Evolutionary conservation across 2,888 invertebrate genomes (phyloP).

Genomic region (Perizoma flavofasciatum): DNA sequence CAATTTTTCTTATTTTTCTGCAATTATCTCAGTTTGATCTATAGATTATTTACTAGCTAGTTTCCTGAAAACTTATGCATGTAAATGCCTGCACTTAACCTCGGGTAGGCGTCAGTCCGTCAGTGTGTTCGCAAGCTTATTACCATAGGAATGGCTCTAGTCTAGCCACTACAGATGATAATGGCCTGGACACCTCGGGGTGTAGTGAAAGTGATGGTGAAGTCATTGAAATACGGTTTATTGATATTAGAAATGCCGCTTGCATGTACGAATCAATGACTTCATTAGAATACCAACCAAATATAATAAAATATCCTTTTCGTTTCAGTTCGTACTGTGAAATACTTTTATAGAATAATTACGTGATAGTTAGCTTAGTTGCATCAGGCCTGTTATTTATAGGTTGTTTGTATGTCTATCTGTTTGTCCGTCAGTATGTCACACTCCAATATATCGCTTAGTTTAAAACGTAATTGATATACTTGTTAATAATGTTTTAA

Average conservation of each 20-base stretch:
- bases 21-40: constrained; percentile 23
- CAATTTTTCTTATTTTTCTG: constrained; percentile 10
- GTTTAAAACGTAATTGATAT: too few relatives aligned
- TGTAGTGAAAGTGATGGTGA: constrained; percentile 64
- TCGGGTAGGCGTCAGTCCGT: constrained; percentile 47
- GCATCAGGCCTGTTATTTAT: neutral
- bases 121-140: constrained; percentile 55
- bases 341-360: too few relatives aligned
- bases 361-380: too few relatives aligned
- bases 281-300: constrained; percentile 5
- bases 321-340: too few relatives aligned
- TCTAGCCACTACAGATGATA: constrained; percentile 61
- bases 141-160: constrained; percentile 73
- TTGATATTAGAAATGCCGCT: constrained; percentile 14
- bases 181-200: constrained; percentile 63
- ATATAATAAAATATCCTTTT: too few relatives aligned
- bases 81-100: constrained; percentile 59
- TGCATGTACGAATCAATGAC: constrained; percentile 17
- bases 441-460: too few relatives aligned
- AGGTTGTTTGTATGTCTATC: too few relatives aligned
- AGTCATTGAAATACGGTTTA: constrained; percentile 21
- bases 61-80: constrained; percentile 66
- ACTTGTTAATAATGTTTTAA: constrained; percentile 35
- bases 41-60: constrained; percentile 36
- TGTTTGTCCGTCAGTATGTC: too few relatives aligned